These are phyloP conservation scores for Archaeoteleia sp. DNA, from an alignment of 2,888 invertebrate genomes.

Conservation along the genomic window DNA sequence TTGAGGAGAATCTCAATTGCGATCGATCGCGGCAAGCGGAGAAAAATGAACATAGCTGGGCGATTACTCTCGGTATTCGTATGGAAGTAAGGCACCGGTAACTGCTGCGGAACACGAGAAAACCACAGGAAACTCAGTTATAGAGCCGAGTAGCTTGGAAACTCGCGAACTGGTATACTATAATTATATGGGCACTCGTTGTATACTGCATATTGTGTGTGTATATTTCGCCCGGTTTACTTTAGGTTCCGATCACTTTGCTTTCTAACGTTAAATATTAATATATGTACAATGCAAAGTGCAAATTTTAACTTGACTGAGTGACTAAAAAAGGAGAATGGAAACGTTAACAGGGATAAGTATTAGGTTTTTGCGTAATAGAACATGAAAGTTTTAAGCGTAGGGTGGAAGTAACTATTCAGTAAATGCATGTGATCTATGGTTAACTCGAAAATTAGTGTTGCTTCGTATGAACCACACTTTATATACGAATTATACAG, in stretches of 20 bases:
- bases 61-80: slow-evolving; percentile 57
- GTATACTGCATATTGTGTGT: slow-evolving; percentile 23
- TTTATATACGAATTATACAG: no score
- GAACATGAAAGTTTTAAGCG: no score
- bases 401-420: no score
- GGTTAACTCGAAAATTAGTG: no score
- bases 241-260: slow-evolving; percentile 24
- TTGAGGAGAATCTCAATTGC: slow-evolving; percentile 10
- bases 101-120: slow-evolving; percentile 65
- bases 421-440: no score
- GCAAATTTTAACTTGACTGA: slow-evolving; percentile 1
- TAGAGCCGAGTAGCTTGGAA: slow-evolving; percentile 35
- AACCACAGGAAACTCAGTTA: slow-evolving; percentile 59
- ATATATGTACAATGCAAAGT: slow-evolving; percentile 3
- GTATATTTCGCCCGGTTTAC: slow-evolving; percentile 30
- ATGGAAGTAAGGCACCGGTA: slow-evolving; percentile 58
- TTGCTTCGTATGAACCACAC: no score
- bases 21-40: slow-evolving; percentile 54
- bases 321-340: no score
- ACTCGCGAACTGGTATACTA: slow-evolving; percentile 27
- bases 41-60: slow-evolving; percentile 57
- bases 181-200: slow-evolving; percentile 26
- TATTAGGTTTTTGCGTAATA: no score
- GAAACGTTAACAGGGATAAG: no score
- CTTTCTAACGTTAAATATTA: slow-evolving; percentile 18